These are phyloP conservation scores for Caenorhabditis brenneri DNA, from an alignment of 1,140 invertebrate species.

Conservation along the genomic window DNA sequence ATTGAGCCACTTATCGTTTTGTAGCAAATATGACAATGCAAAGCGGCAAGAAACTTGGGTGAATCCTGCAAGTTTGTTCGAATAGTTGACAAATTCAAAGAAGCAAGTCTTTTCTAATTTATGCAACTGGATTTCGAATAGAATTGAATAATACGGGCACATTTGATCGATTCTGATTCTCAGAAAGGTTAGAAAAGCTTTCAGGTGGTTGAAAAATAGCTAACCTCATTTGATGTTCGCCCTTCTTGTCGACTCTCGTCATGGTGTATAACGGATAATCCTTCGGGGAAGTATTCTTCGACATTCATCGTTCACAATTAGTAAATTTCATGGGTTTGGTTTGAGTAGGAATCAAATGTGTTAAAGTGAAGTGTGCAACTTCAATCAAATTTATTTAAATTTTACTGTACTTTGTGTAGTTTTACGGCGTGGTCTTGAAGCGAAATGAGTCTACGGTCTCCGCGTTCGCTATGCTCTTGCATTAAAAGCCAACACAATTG, in stretches of 20 bases:
- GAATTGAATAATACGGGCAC: too few species aligned
- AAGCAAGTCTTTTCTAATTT: too few species aligned
- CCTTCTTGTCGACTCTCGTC: not conserved
- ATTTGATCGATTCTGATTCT: too few species aligned
- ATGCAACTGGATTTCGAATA: too few species aligned
- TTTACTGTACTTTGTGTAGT: too few species aligned
- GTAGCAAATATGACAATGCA: constrained; percentile 34
- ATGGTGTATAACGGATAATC: constrained; percentile 15
- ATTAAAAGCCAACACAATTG: too few species aligned
- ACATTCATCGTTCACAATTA: constrained; percentile 14
- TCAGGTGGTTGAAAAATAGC: not conserved
- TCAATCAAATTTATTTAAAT: not conserved
- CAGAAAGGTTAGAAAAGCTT: too few species aligned
- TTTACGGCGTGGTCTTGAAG: too few species aligned
- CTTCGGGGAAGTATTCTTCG: constrained; percentile 26
- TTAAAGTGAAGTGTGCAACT: too few species aligned
- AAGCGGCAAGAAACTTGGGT: not conserved
- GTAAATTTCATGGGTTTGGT: too few species aligned
- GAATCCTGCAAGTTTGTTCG: not conserved
- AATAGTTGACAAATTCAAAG: too few species aligned
- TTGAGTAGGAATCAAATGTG: too few species aligned
- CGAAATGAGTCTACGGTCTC: not conserved
- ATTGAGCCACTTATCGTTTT: not conserved
- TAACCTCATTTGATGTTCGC: not conserved
- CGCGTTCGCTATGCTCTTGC: not conserved